These are phyloP conservation scores for Lophotis ruficrista DNA, from an alignment of 2,113 vertebrate species.

Conservation along the genomic window DNA sequence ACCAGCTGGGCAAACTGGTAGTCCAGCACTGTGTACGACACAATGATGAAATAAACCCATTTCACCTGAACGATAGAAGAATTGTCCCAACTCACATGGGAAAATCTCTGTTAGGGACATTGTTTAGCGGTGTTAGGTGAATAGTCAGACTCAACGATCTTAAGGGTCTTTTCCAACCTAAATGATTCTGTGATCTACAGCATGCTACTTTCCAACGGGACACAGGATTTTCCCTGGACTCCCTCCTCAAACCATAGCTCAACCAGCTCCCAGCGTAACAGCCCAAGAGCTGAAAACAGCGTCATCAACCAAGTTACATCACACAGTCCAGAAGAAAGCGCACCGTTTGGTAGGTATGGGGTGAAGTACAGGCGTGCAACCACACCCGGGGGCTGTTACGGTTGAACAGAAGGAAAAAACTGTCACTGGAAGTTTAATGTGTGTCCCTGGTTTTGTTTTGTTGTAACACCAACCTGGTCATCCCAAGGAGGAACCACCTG, in stretches of 20 bases:
- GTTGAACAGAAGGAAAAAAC: not conserved
- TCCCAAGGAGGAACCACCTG: not conserved
- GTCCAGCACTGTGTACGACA: fast-evolving
- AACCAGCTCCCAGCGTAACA: fast-evolving
- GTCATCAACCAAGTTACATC: fast-evolving
- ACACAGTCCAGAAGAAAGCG: not conserved
- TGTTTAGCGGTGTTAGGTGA: not conserved
- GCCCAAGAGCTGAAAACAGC: not conserved
- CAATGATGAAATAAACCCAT: fast-evolving
- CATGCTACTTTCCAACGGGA: not conserved
- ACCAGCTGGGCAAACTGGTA: not conserved
- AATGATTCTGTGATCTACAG: not conserved
- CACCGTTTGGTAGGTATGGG: fast-evolving
- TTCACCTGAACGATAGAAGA: fast-evolving
- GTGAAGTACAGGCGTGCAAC: fast-evolving
- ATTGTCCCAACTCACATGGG: fast-evolving
- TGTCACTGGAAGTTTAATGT: not conserved
- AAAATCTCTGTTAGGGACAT: not conserved
- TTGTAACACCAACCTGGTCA: not conserved
- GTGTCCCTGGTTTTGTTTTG: not conserved
- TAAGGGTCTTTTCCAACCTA: not conserved
- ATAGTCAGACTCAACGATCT: fast-evolving
- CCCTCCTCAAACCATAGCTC: not conserved
- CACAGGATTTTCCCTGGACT: not conserved
- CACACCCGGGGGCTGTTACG: not conserved